Conservation (phyloP, 1,140 invertebrate species). For the Theocolax elegans region DNA sequence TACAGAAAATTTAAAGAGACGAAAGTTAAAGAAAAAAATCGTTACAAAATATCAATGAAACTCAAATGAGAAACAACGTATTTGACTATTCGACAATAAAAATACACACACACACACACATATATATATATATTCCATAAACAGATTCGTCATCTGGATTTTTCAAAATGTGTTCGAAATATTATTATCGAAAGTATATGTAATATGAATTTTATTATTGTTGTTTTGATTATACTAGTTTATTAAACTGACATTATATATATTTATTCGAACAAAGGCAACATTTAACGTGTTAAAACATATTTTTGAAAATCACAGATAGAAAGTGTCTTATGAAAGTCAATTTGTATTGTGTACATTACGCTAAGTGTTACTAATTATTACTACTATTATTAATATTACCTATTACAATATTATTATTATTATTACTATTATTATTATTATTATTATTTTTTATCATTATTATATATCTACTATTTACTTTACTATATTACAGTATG, state of each 20-base stretch:
- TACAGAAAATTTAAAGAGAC: slow-evolving; percentile 51
- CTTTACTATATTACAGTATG: too few relatives aligned
- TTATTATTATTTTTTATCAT: slow-evolving; percentile 29
- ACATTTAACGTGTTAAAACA: slow-evolving; percentile 30
- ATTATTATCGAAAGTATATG: slow-evolving; percentile 44
- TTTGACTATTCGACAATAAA: slow-evolving; percentile 34
- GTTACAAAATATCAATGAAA: slow-evolving; percentile 41
- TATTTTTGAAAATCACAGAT: slow-evolving; percentile 41
- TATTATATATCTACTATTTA: too few relatives aligned
- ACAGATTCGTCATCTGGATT: slow-evolving; percentile 42
- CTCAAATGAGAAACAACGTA: slow-evolving; percentile 25
- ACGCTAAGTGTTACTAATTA: slow-evolving; percentile 58
- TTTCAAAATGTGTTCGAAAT: slow-evolving; percentile 10
- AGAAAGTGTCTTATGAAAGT: slow-evolving; percentile 44
- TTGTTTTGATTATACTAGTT: slow-evolving; percentile 17
- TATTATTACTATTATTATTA: slow-evolving; percentile 17
- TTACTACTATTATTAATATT: slow-evolving; percentile 50
- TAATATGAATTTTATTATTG: slow-evolving; percentile 37
- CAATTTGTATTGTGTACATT: slow-evolving; percentile 57
- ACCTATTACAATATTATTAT: slow-evolving; percentile 27
- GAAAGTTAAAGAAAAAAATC: slow-evolving; percentile 44
- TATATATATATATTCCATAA: slow-evolving; percentile 32
- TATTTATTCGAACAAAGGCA: slow-evolving; percentile 18
- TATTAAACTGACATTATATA: slow-evolving; percentile 32
- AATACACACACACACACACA: too few relatives aligned